These are phyloP conservation scores for Arge pagana DNA, from an alignment of 2,888 invertebrate genomes.

Conservation along the genomic window DNA sequence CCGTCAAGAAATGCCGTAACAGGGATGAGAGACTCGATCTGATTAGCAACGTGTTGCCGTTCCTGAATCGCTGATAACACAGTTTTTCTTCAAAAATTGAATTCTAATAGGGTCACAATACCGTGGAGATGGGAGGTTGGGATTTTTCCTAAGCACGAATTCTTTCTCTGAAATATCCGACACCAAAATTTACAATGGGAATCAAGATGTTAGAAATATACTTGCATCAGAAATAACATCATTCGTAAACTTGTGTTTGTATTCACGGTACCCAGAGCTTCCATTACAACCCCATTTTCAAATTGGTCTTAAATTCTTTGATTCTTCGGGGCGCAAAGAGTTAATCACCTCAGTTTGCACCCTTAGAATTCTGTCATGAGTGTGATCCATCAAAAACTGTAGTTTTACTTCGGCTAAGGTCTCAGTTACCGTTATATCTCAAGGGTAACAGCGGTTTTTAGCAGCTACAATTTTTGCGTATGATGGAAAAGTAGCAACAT, in stretches of 20 bases:
- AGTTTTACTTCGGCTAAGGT: conserved; percentile 13
- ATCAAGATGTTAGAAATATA: conserved; percentile 24
- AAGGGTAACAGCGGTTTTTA: conserved; percentile 12
- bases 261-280: conserved; percentile 27
- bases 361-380: conserved; percentile 25
- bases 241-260: conserved; percentile 24
- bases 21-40: conserved; percentile 10
- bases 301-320: conserved; percentile 26
- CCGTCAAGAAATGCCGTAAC: conserved; percentile 3
- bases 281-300: conserved; percentile 32
- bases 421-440: conserved; percentile 13
- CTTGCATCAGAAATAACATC: conserved; percentile 20
- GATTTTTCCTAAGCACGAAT: conserved; percentile 12
- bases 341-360: conserved; percentile 26
- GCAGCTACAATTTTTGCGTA: conserved; percentile 14
- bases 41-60: conserved; percentile 18
- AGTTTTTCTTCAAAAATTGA: conserved; percentile 24
- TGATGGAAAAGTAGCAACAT: conserved; percentile 6
- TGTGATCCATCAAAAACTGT: conserved; percentile 27
- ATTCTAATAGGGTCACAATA: conserved; percentile 20
- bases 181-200: conserved; percentile 16
- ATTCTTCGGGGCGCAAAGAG: conserved; percentile 11
- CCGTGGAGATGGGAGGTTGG: conserved; percentile 8
- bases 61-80: conserved; percentile 11
- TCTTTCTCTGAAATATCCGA: conserved; percentile 9